phyloP scores from a whole-genome alignment of 2,888 invertebrate genomes.

The Germaria angustata region DNA sequence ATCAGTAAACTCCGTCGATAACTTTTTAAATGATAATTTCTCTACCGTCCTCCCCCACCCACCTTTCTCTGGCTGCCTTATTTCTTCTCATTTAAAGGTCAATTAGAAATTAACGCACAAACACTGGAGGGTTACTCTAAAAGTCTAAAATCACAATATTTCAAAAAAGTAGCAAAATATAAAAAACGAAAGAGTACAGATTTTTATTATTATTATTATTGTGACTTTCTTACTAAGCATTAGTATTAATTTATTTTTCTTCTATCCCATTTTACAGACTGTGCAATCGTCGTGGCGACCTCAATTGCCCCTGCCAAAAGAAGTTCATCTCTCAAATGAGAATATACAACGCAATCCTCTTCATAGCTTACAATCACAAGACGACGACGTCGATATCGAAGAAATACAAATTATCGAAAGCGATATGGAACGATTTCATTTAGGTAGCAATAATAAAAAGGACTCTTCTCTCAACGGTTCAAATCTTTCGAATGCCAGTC shows the following conservation, averaged over 20 bases:
- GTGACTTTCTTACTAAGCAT: neutral
- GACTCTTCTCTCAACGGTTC: slow-evolving; percentile 63
- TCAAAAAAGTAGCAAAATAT: too few relatives aligned
- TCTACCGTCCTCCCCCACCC: too few relatives aligned
- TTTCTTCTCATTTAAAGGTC: too few relatives aligned
- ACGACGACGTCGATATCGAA: slow-evolving; percentile 66
- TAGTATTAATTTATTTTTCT: neutral
- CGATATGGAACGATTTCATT: slow-evolving; percentile 69
- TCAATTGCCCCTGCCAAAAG: slow-evolving; percentile 79
- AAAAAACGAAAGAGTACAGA: neutral
- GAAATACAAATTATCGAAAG: slow-evolving; percentile 75
- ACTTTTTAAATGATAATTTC: too few relatives aligned
- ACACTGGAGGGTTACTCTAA: too few relatives aligned
- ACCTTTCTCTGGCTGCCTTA: too few relatives aligned
- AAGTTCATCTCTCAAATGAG: slow-evolving; percentile 75
- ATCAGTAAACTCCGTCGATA: too few relatives aligned
- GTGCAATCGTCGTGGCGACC: slow-evolving; percentile 80
- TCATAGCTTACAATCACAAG: slow-evolving; percentile 60
- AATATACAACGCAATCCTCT: slow-evolving; percentile 48
- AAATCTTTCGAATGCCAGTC: slow-evolving; percentile 64
- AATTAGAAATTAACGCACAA: too few relatives aligned
- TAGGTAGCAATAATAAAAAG: slow-evolving; percentile 62
- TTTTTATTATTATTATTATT: neutral
- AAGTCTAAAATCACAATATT: too few relatives aligned
- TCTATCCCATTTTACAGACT: slow-evolving; percentile 73